Evolutionary conservation across 2,113 vertebrate genomes (phyloP).

Genomic region (zebrafish (Danio rerio)): DNA sequence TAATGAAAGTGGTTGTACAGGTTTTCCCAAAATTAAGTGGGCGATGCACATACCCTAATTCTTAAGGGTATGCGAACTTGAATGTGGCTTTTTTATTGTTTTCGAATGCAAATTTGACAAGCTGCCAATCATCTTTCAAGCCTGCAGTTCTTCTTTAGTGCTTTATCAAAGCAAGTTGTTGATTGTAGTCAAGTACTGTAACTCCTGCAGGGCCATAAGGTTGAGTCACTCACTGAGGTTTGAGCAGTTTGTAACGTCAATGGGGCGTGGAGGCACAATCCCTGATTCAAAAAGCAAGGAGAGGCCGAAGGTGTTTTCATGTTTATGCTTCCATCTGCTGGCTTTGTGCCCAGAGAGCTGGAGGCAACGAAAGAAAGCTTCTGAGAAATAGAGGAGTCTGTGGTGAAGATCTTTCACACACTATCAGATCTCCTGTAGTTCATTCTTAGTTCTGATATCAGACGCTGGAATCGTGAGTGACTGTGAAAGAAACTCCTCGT

Average conservation of each 20-base stretch:
- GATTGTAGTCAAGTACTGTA: slow-evolving; percentile 36
- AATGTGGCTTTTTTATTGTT: slow-evolving; percentile 37
- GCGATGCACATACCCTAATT: slow-evolving; percentile 16
- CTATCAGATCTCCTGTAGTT: not conserved
- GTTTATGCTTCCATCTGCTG: slow-evolving; percentile 42
- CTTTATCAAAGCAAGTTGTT: not conserved
- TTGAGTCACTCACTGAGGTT: slow-evolving; percentile 16
- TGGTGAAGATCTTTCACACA: slow-evolving; percentile 15
- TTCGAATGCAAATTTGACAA: not conserved
- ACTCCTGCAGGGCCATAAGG: not conserved
- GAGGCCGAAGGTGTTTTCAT: slow-evolving; percentile 50
- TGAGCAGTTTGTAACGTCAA: slow-evolving; percentile 30
- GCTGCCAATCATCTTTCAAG: slow-evolving; percentile 22
- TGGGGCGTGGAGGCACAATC: slow-evolving; percentile 47
- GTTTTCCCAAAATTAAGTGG: slow-evolving; percentile 45
- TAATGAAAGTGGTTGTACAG: slow-evolving; percentile 45
- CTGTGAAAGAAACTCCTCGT: slow-evolving; percentile 25
- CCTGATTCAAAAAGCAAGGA: slow-evolving; percentile 40
- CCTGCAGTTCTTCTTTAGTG: slow-evolving; percentile 1
- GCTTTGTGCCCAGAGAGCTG: slow-evolving; percentile 33
- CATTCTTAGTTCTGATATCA: not conserved
- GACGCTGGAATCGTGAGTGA: not conserved
- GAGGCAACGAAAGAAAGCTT: slow-evolving; percentile 48
- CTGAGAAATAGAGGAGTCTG: slow-evolving; percentile 34
- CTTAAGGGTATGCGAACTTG: slow-evolving; percentile 36